phyloP scores from a whole-genome alignment of 1,140 invertebrate genomes.

The Galleria mellonella region DNA sequence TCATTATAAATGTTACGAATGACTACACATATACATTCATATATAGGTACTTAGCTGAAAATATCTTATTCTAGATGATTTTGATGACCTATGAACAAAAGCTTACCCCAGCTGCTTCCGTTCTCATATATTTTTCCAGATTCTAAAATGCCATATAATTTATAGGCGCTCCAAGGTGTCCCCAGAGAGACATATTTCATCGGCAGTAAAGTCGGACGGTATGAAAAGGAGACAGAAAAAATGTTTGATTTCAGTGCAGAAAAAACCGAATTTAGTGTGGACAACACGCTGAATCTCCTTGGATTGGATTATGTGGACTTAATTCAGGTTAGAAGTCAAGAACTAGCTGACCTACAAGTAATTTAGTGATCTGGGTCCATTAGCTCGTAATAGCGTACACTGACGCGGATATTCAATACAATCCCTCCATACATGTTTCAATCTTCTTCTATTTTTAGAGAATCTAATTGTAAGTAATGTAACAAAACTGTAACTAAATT shows the following conservation, averaged over 20 bases:
- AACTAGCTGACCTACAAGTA: constrained; percentile 2
- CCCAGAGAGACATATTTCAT: constrained; percentile 91
- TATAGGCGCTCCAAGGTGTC: constrained; percentile 84
- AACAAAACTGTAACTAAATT: too few species aligned
- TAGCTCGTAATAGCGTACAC: background rate
- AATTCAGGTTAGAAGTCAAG: constrained; percentile 78
- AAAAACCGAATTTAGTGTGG: constrained; percentile 83
- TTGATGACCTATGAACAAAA: too few species aligned
- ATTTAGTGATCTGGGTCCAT: constrained; percentile 9
- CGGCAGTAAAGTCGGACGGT: constrained; percentile 94
- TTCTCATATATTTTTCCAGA: background rate
- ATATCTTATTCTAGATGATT: too few species aligned
- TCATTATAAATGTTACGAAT: too few species aligned
- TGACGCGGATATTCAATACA: background rate
- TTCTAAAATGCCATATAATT: constrained; percentile 7
- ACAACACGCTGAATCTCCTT: constrained; percentile 84
- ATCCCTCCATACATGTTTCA: too few species aligned
- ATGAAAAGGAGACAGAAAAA: constrained; percentile 80
- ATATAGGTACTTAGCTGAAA: too few species aligned
- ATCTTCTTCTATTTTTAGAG: too few species aligned
- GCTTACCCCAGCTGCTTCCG: too few species aligned
- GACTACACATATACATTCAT: too few species aligned
- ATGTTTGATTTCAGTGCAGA: constrained; percentile 93
- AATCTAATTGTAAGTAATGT: too few species aligned
- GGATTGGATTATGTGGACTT: constrained; percentile 91